Evolutionary conservation across 2,888 invertebrate species (phyloP).

Genomic region (Rhopalosiphum nymphaeae): DNA sequence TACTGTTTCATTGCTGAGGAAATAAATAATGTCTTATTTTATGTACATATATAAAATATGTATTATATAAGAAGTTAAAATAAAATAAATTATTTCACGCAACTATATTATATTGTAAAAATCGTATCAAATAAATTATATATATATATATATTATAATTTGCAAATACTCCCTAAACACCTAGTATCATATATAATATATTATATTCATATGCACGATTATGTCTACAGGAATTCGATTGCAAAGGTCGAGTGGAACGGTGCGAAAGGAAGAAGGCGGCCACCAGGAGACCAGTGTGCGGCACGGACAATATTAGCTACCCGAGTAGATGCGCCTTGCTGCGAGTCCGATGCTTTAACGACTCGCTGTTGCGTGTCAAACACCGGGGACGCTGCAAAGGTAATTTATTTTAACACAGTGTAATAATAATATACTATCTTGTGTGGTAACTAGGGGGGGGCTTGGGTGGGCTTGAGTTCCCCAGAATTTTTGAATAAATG

Average conservation of each 20-base stretch:
- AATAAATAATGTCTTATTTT: background rate
- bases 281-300: conserved; percentile 78
- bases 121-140: background rate
- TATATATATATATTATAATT: background rate
- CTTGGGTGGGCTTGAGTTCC: no score
- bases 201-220: background rate
- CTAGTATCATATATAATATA: background rate
- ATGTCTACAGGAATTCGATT: conserved; percentile 68
- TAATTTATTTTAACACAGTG: conserved; percentile 70
- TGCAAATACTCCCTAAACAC: background rate
- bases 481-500: no score
- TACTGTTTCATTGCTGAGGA: background rate
- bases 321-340: conserved; percentile 83
- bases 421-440: background rate
- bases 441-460: no score
- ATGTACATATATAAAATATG: background rate
- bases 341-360: conserved; percentile 82
- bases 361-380: conserved; percentile 77
- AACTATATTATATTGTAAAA: background rate
- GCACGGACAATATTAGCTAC: conserved; percentile 86
- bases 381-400: conserved; percentile 83
- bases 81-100: background rate
- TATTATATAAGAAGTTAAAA: background rate
- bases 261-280: conserved; percentile 70
- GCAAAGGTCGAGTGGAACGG: conserved; percentile 71